Evolutionary conservation across 2,113 vertebrate genomes (phyloP).

Genomic region (Notiomystis cincta): DNA sequence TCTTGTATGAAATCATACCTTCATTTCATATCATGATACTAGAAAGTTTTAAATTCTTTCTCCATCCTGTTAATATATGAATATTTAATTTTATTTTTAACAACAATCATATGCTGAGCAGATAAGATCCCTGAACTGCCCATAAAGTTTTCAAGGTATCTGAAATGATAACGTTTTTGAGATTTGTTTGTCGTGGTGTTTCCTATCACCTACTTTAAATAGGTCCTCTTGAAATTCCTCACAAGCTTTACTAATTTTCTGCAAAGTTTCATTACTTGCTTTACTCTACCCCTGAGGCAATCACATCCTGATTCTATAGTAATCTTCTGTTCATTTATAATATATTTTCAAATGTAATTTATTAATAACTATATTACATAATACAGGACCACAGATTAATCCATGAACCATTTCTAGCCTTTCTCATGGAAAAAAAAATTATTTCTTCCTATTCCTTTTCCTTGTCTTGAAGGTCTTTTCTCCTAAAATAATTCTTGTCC

Average conservation of each 20-base stretch:
- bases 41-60: background rate
- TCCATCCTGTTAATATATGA: background rate
- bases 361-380: conserved; percentile 23
- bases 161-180: background rate
- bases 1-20: background rate
- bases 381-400: background rate
- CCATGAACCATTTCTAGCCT: background rate
- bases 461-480: background rate
- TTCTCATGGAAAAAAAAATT: background rate
- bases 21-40: background rate
- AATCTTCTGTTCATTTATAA: conserved; percentile 18
- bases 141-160: background rate
- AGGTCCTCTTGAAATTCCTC: background rate
- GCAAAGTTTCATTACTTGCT: conserved; percentile 1
- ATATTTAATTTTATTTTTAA: background rate
- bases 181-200: background rate
- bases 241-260: conserved; percentile 1
- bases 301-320: background rate
- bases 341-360: conserved; percentile 20
- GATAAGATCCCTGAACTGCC: background rate
- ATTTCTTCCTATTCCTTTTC: background rate
- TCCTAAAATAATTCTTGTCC: background rate
- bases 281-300: background rate
- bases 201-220: background rate
- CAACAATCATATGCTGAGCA: background rate